Evolutionary conservation across 2,888 invertebrate species (phyloP).

Genomic region (Reticulitermes lucifugus): DNA sequence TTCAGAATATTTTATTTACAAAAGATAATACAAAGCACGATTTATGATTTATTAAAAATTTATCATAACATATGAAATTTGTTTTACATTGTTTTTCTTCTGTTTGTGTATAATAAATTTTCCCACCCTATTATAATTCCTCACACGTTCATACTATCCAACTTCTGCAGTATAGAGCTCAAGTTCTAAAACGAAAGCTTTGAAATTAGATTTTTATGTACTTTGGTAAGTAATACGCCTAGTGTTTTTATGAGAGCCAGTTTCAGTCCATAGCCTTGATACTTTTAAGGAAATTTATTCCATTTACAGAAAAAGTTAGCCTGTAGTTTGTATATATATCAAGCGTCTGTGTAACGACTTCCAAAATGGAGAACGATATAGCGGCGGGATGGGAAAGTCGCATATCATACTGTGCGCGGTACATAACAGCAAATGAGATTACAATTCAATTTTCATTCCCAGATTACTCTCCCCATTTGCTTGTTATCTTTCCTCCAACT

Average conservation of each 20-base stretch:
- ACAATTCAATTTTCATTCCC: not conserved
- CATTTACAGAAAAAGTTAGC: not conserved
- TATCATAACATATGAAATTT: not conserved
- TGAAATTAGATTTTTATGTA: not conserved
- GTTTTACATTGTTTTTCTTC: not conserved
- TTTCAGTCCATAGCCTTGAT: not conserved
- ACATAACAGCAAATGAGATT: not conserved
- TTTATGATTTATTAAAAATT: too few relatives aligned
- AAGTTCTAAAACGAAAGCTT: not conserved
- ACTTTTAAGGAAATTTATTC: not conserved
- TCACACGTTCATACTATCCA: not conserved
- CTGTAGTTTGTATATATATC: not conserved
- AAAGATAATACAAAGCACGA: too few relatives aligned
- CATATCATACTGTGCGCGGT: not conserved
- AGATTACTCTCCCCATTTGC: not conserved
- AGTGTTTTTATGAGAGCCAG: not conserved
- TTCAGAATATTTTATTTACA: too few relatives aligned
- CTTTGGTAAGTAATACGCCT: not conserved
- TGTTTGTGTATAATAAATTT: not conserved
- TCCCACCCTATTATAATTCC: not conserved
- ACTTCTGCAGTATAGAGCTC: not conserved
- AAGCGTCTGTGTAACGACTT: not conserved
- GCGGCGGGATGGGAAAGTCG: not conserved
- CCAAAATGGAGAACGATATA: not conserved
- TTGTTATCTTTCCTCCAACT: not conserved